Evolutionary conservation across 2,113 vertebrate genomes (phyloP), one percentile per base, ranked within the genome.

Genomic region (Mesitornis unicolor): DNA sequence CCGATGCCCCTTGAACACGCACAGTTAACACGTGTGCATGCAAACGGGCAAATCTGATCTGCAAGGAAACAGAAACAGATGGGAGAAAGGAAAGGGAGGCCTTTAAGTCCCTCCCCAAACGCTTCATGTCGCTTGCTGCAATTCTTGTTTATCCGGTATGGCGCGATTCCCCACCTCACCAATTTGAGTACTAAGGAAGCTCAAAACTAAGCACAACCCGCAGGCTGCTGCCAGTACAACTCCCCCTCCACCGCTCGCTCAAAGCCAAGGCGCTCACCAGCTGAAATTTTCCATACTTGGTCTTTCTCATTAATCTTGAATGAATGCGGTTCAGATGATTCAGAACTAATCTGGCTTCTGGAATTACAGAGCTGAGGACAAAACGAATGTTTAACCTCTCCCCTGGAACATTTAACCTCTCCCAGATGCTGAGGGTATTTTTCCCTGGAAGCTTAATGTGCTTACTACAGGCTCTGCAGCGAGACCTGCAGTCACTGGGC

Each of bases 331-430:
- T 95, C 90, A 95, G 90, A 93, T 57, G 75, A 93, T 93, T 96
- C 92, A 95, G 50, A 97, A 93, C 86, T 95, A 95, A 96, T 96
- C 94, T 95, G 90, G 88, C 90, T 97, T 96, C 94, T 97, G 92
- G 95, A 97, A 97, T 93, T 95, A 96, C 83, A 90, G 88, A 93
- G 88, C 54, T 92, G 75, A 95, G 94, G 91, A 97, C 88, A 97
- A 94, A 96, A 88, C 20, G 2, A 95, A 95, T 74, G 89, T 88
- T 96, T 95, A 95, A 92, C 95, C 94, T 93, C 94, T 84, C 76
- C 86, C 79, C 73, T 77, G 83, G 83, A 97, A 89, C 71, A 81
- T 86, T 93, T 95, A 96, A 96, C 96, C 94, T 96, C 92, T 90
- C 76, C 88, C 90, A 93, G 88, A 95, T 88, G 92, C 90, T 77